Evolutionary conservation across 2,113 vertebrate genomes (phyloP).

Genomic region (Narcine bancroftii): DNA sequence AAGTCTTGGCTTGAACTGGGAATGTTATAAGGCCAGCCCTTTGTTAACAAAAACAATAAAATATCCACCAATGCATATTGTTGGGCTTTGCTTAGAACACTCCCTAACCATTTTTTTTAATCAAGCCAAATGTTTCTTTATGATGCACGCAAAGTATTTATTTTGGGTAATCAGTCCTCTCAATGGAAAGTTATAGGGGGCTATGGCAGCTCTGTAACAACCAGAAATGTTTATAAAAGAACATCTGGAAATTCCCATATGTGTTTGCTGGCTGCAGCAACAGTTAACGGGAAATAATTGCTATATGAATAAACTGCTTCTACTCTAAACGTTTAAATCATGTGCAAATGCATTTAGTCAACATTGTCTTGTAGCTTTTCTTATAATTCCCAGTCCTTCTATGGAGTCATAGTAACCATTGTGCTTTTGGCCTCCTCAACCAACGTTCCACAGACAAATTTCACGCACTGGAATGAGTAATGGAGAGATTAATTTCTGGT

Average conservation of each 20-base stretch:
- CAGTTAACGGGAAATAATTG: background rate
- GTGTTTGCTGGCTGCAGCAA: background rate
- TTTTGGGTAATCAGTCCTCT: background rate
- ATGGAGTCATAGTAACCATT: background rate
- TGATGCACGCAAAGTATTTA: background rate
- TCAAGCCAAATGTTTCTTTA: background rate
- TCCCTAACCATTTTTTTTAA: background rate
- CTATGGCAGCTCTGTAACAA: background rate
- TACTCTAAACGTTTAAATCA: background rate
- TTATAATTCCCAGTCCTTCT: background rate
- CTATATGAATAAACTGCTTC: background rate
- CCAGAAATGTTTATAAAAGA: background rate
- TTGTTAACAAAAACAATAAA: background rate
- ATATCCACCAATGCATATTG: background rate
- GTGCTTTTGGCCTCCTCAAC: background rate
- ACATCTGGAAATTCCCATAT: background rate
- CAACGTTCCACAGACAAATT: background rate
- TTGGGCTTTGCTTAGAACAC: background rate
- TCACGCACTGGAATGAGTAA: constrained; percentile 9
- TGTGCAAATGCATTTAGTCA: background rate
- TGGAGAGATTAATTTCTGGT: background rate
- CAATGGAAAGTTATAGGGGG: background rate
- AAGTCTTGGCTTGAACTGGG: background rate
- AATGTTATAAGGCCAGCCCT: background rate
- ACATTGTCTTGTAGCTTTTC: background rate